Conservation (phyloP, 2,797 vertebrate genomes). For the Enteromius viviparus region DNA sequence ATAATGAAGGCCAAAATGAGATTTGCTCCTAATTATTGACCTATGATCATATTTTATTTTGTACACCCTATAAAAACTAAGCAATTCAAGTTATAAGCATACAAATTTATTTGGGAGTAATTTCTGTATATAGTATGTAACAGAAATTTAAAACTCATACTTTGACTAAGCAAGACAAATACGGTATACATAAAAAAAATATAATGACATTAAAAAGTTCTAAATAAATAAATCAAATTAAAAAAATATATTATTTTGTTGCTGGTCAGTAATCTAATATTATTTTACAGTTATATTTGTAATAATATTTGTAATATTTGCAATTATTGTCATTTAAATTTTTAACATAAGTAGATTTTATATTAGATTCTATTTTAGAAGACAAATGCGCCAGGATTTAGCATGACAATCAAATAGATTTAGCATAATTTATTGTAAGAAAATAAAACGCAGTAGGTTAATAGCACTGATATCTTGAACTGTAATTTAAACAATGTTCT, state of each 20-base stretch:
- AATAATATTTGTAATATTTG: background rate
- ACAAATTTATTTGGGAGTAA: background rate
- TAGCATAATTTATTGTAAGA: background rate
- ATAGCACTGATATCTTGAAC: background rate
- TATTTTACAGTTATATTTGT: background rate
- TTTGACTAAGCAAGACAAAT: background rate
- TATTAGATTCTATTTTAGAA: background rate
- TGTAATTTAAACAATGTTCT: background rate
- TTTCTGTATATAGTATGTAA: background rate
- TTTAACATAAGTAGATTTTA: background rate
- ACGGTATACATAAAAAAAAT: no score
- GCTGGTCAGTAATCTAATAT: background rate
- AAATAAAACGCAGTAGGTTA: background rate
- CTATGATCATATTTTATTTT: background rate
- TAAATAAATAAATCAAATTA: background rate
- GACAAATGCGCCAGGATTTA: background rate
- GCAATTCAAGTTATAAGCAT: background rate
- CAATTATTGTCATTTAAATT: background rate
- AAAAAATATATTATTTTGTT: background rate
- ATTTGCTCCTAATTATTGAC: background rate
- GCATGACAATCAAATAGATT: background rate
- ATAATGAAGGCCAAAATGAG: background rate
- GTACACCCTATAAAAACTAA: background rate
- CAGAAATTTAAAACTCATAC: background rate
- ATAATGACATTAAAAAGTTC: background rate